Base-by-base conservation (phyloP, 1,140 invertebrate species). In the Druon quercuslanigerum region DNA sequence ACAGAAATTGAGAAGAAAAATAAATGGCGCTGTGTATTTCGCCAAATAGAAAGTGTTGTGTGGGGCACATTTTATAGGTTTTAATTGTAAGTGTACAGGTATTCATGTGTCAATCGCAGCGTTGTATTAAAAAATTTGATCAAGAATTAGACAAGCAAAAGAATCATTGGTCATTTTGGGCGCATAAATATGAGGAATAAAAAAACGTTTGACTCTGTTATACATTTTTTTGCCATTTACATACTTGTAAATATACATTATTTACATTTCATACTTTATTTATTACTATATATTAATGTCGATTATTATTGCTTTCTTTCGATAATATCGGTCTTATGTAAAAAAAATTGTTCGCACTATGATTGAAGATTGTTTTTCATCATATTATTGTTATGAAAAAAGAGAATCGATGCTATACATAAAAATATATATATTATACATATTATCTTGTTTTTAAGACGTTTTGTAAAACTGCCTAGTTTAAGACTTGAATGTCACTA, bases 191-290 rank as follows among this genome's bases (percentile, higher is more conserved):
- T 60, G 70, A 51, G 25, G 25, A 33, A 33, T n/a, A 83, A 79
- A 71, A 84, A 78, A 80, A 84, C 86, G 84, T 83, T 84, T 87
- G 75, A 84, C 83, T 87, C 85, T 86, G 88, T 90, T 89, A 86
- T 83, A 84, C 81, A 46, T 46, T 46, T 87, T 90, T 86, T 88
- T 87, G 85, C 86, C 88, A 89, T 89, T 89, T 89, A 86, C 85
- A 89, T 88, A 87, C 85, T 89, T 85, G 90, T 91, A 91, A 90
- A 91, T 91, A 91, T 84, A 82, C 82, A 89, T 91, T 85, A 88
- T 90, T 91, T 91, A 88, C 90, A 86, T 85, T 89, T 88, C 87
- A 86, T 88, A 87, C 82, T 84, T 90, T 89, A 91, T 91, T 91
- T 91, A 91, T 91, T 91, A 88, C 80, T 86, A 16, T 83, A 87